Percentiles rank a stretch among this genome's conserved stretches.
Conservation (phyloP, 1,140 invertebrate genomes). For the Diorhabda elongata region DNA sequence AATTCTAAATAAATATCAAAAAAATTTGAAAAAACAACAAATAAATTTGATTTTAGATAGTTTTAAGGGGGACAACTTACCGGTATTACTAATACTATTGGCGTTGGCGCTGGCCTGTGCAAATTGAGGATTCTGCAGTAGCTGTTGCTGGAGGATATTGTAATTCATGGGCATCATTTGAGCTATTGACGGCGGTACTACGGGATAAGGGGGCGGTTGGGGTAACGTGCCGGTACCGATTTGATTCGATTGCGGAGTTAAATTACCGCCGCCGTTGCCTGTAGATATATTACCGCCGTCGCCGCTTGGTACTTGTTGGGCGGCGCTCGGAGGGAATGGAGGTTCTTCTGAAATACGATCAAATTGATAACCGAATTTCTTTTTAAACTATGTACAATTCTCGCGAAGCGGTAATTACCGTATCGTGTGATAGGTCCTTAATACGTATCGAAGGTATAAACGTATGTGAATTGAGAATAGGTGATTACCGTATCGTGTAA, state of each 20-base stretch:
- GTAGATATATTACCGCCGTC: slow-evolving; percentile 33
- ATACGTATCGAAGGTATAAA: too few relatives aligned
- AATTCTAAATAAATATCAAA: neutral
- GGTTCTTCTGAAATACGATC: slow-evolving; percentile 36
- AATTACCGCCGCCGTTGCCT: slow-evolving; percentile 16
- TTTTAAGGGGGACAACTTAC: slow-evolving; percentile 27
- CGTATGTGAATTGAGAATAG: too few relatives aligned
- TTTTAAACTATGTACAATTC: neutral
- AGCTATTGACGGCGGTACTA: slow-evolving; percentile 48
- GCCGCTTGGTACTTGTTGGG: slow-evolving; percentile 25
- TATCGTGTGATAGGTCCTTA: too few relatives aligned
- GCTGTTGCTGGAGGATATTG: slow-evolving; percentile 53
- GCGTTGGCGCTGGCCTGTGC: slow-evolving; percentile 31
- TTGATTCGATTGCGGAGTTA: slow-evolving; percentile 17
- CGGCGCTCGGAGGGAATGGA: slow-evolving; percentile 31
- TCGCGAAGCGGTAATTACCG: too few relatives aligned
- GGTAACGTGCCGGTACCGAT: slow-evolving; percentile 40
- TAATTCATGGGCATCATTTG: slow-evolving; percentile 49
- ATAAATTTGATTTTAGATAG: neutral
- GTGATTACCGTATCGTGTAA: too few relatives aligned
- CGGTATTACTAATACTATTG: slow-evolving; percentile 33
- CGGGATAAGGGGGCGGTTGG: slow-evolving; percentile 51
- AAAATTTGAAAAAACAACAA: neutral
- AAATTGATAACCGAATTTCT: neutral
- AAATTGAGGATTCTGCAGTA: slow-evolving; percentile 54